These are phyloP conservation scores for Micromussa lordhowensis DNA, from an alignment of 92 coral and sea anemone genomes.

Conservation along the genomic window DNA sequence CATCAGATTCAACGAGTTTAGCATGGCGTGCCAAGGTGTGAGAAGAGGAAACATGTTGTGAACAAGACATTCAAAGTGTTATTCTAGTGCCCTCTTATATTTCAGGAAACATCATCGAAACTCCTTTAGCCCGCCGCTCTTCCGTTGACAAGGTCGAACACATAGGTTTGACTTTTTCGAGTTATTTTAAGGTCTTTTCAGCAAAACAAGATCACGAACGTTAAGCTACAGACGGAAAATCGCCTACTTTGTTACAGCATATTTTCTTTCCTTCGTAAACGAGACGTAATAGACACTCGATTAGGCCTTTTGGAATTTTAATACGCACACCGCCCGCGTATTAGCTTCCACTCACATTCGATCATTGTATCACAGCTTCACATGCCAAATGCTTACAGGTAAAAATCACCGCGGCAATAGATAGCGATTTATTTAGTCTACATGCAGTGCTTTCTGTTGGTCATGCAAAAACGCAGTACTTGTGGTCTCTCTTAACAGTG, in stretches of 20 bases:
- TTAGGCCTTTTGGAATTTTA: constrained; percentile 27
- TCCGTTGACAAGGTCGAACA: constrained; percentile 41
- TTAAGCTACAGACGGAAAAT: constrained; percentile 23
- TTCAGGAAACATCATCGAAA: constrained; percentile 38
- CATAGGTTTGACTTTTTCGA: background rate
- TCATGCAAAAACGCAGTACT: constrained; percentile 9
- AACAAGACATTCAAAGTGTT: background rate
- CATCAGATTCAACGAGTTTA: constrained; percentile 13
- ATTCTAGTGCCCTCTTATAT: constrained; percentile 16
- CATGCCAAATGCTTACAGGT: constrained; percentile 6
- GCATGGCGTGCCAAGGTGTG: background rate
- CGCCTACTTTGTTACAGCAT: background rate
- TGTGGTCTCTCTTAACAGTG: background rate
- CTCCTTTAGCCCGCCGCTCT: constrained; percentile 32
- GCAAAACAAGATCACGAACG: constrained; percentile 31
- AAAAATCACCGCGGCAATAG: constrained; percentile 20
- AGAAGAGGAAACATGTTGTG: constrained; percentile 1
- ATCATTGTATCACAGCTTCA: constrained; percentile 16
- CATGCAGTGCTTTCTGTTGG: background rate
- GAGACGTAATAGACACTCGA: constrained; percentile 14
- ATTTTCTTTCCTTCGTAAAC: background rate
- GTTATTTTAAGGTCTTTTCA: constrained; percentile 18
- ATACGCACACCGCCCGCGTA: background rate
- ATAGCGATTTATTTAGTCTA: constrained; percentile 35
- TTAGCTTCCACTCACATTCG: constrained; percentile 10